A percentile compares a stretch with the other conserved stretches of the same genome.
phyloP scores from a whole-genome alignment of 2,797 vertebrate genomes.

The Sternotherus odoratus region DNA sequence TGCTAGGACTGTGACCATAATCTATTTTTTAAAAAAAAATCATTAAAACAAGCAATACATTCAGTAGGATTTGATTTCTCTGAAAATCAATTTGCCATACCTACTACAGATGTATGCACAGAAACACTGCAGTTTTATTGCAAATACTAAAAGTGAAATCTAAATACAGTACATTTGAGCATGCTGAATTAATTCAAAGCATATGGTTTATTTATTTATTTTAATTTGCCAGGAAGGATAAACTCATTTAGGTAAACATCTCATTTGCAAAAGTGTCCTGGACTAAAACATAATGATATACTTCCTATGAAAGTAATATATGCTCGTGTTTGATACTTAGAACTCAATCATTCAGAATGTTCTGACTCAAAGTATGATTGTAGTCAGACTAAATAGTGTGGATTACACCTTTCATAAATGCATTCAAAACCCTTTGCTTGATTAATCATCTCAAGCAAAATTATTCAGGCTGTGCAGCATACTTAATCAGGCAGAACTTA shows the following conservation, averaged over 20 bases:
- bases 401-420: constrained; percentile 3
- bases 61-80: neutral
- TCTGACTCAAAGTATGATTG: constrained; percentile 33
- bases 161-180: neutral
- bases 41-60: neutral
- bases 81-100: neutral
- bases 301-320: constrained; percentile 1
- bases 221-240: constrained; percentile 21
- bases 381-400: neutral
- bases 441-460: constrained; percentile 31
- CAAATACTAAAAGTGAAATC: neutral
- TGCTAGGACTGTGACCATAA: neutral
- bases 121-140: neutral
- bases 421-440: constrained; percentile 38
- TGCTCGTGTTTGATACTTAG: constrained; percentile 6
- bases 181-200: constrained; percentile 40
- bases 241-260: constrained; percentile 44
- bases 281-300: constrained; percentile 31
- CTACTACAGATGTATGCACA: neutral
- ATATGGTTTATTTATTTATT: constrained; percentile 24
- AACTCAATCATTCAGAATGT: constrained; percentile 17
- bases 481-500: neutral
- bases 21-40: too few relatives aligned
- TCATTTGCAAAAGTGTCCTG: constrained; percentile 16
- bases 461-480: constrained; percentile 6